Percentiles rank a stretch among this genome's conserved stretches.
Conservation (phyloP, 2,888 invertebrate species). For the Gerris lacustris region DNA sequence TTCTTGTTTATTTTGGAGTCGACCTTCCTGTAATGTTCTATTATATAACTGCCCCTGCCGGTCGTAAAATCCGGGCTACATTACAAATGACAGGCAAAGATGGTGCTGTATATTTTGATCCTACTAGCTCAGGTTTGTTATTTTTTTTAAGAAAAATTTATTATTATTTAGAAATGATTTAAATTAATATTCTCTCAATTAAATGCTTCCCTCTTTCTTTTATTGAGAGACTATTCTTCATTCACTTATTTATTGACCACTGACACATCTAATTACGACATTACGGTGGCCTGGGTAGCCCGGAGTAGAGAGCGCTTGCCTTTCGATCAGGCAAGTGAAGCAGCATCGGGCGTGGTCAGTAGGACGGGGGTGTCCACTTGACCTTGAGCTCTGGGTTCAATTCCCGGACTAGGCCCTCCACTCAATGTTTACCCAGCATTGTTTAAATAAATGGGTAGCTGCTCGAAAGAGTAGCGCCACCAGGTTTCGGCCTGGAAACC, state of each 20-base stretch:
- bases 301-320: too few species aligned
- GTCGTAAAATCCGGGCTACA: constrained; percentile 52
- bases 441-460: too few species aligned
- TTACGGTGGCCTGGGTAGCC: too few species aligned
- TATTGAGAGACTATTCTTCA: constrained; percentile 12
- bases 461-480: too few species aligned
- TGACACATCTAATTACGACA: too few species aligned
- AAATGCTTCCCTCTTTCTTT: constrained; percentile 8
- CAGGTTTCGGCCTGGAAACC: too few species aligned
- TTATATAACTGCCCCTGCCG: constrained; percentile 57
- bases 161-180: not conserved
- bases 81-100: constrained; percentile 54
- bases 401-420: too few species aligned
- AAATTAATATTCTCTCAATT: not conserved
- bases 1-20: constrained; percentile 65
- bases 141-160: not conserved
- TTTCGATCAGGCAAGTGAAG: too few species aligned
- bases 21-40: constrained; percentile 66
- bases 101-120: constrained; percentile 41
- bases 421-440: too few species aligned
- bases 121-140: constrained; percentile 38
- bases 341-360: too few species aligned
- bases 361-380: too few species aligned
- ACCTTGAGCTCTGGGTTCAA: too few species aligned
- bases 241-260: not conserved